A percentile compares a stretch with the other conserved stretches of the same genome.
Evolutionary conservation across 1,140 invertebrate species (phyloP).

Genomic region (Drosophila chauvacae): DNA sequence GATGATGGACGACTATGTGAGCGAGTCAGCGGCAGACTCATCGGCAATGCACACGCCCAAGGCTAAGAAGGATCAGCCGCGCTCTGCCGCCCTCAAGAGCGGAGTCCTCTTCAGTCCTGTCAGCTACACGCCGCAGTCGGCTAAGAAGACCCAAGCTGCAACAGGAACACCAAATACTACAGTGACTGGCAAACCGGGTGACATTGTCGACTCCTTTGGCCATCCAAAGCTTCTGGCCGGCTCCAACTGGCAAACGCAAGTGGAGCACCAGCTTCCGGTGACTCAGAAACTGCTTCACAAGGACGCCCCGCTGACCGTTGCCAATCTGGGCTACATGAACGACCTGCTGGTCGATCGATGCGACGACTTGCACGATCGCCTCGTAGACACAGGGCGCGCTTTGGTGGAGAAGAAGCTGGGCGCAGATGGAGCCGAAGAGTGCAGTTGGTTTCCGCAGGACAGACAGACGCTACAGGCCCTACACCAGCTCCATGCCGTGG

Average conservation of each 20-base stretch:
- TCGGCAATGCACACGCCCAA: slow-evolving; percentile 58
- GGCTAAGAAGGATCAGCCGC: slow-evolving; percentile 23
- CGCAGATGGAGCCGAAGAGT: slow-evolving; percentile 46
- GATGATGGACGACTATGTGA: slow-evolving; percentile 67
- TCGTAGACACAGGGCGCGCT: slow-evolving; percentile 51
- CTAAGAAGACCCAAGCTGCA: slow-evolving; percentile 16
- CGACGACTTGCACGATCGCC: slow-evolving; percentile 55
- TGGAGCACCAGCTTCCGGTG: slow-evolving; percentile 58
- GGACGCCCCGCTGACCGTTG: slow-evolving; percentile 32
- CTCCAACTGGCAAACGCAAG: slow-evolving; percentile 47
- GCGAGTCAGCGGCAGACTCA: slow-evolving; percentile 24
- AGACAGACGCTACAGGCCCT: slow-evolving; percentile 58
- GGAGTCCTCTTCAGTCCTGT: slow-evolving; percentile 62
- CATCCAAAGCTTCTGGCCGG: slow-evolving; percentile 60
- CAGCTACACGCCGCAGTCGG: slow-evolving; percentile 63
- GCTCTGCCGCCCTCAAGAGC: slow-evolving; percentile 31
- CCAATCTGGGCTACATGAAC: slow-evolving; percentile 66
- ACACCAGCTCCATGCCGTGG: slow-evolving; percentile 85
- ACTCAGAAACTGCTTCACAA: slow-evolving; percentile 58
- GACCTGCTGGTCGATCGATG: slow-evolving; percentile 62
- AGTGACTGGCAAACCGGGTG: slow-evolving; percentile 46
- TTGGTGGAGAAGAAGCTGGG: slow-evolving; percentile 66
- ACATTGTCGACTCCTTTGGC: slow-evolving; percentile 65
- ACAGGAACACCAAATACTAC: not conserved
- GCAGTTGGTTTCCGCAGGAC: slow-evolving; percentile 70